A percentile compares a stretch with the other conserved stretches of the same genome.
phyloP scores from a whole-genome alignment of 2,888 invertebrate species.

The Zygogramma bicolorata region DNA sequence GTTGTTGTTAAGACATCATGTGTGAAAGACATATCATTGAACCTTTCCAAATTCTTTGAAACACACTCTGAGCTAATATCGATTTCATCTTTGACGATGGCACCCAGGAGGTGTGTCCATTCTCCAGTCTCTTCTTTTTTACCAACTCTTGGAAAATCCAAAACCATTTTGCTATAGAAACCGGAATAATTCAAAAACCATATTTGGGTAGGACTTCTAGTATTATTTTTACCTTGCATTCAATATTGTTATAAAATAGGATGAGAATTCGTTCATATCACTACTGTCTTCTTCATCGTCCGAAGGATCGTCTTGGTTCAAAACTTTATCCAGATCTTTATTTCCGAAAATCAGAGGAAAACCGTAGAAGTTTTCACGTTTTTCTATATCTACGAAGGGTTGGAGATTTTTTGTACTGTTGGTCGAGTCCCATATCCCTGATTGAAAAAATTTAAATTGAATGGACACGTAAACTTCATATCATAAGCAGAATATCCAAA shows the following conservation, averaged over 20 bases:
- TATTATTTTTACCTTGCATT: constrained; percentile 46
- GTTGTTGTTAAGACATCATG: constrained; percentile 74
- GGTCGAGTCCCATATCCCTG: constrained; percentile 48
- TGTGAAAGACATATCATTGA: constrained; percentile 72
- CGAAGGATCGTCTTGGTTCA: constrained; percentile 21
- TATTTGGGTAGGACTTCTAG: neutral
- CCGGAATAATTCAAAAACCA: neutral
- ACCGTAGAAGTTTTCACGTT: constrained; percentile 44
- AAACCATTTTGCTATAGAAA: constrained; percentile 37
- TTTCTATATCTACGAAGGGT: constrained; percentile 43
- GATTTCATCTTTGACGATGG: constrained; percentile 70
- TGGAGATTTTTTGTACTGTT: constrained; percentile 35
- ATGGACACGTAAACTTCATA: too few relatives aligned
- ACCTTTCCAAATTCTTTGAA: constrained; percentile 69
- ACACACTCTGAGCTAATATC: constrained; percentile 74
- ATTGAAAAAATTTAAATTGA: neutral
- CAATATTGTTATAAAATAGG: constrained; percentile 40
- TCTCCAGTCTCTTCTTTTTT: constrained; percentile 67
- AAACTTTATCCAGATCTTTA: constrained; percentile 29
- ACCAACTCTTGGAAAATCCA: constrained; percentile 59
- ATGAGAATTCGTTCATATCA: constrained; percentile 44
- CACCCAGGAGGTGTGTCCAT: constrained; percentile 74
- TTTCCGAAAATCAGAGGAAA: constrained; percentile 49
- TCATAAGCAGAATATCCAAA: neutral
- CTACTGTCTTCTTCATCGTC: constrained; percentile 44